phyloP scores from a whole-genome alignment of 92 coral and sea anemone genomes.

The Hydrozoanthus gracilis region DNA sequence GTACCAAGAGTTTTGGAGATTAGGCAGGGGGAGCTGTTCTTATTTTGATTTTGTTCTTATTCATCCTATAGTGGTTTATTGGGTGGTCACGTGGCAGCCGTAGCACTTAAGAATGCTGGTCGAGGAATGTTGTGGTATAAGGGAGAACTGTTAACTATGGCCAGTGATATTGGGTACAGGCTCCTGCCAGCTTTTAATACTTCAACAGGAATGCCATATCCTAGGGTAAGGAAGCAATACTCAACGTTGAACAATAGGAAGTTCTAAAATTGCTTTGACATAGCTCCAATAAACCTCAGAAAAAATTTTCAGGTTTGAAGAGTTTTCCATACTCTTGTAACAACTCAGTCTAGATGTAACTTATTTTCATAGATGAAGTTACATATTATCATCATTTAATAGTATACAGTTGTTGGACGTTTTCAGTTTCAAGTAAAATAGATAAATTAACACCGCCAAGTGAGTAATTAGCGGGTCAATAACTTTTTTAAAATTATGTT shows the following conservation, averaged over 20 bases:
- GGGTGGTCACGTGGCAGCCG: slow-evolving; percentile 96
- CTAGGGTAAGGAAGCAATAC: slow-evolving; percentile 67
- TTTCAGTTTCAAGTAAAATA: too few relatives aligned
- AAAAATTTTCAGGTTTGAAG: too few relatives aligned
- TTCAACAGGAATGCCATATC: slow-evolving; percentile 98
- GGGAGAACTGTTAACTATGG: slow-evolving; percentile 86
- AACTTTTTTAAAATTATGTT: neutral
- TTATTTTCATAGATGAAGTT: too few relatives aligned
- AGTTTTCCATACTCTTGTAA: too few relatives aligned
- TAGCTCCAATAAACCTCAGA: too few relatives aligned
- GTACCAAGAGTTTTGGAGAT: neutral
- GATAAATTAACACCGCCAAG: too few relatives aligned
- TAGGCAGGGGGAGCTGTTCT: neutral
- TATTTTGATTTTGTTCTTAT: neutral
- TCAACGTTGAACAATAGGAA: too few relatives aligned
- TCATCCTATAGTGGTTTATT: slow-evolving; percentile 80
- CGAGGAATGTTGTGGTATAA: slow-evolving; percentile 90
- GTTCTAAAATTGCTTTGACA: too few relatives aligned
- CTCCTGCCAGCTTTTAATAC: slow-evolving; percentile 97
- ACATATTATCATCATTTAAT: too few relatives aligned
- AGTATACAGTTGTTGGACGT: too few relatives aligned
- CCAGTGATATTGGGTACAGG: slow-evolving; percentile 88
- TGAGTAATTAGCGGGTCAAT: neutral
- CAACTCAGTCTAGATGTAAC: too few relatives aligned
- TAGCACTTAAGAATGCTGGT: slow-evolving; percentile 77